Conservation (phyloP, 2,797 vertebrate genomes). For the Cuculus canorus region DNA sequence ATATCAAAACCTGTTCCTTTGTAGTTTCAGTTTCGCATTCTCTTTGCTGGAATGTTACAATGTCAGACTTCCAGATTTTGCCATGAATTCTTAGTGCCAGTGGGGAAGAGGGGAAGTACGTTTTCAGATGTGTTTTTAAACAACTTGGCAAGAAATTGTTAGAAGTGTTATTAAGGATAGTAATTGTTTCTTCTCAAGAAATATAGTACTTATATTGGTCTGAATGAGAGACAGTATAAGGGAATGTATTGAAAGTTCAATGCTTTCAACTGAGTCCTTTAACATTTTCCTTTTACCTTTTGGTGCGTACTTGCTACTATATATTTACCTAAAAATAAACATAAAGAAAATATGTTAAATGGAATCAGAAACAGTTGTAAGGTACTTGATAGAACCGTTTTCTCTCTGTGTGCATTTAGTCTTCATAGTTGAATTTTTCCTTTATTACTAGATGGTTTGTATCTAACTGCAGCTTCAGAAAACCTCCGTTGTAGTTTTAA, state of each 20-base stretch:
- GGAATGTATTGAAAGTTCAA: not conserved
- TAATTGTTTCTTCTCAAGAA: not conserved
- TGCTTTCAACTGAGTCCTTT: not conserved
- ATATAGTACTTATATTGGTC: not conserved
- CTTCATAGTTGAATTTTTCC: not conserved
- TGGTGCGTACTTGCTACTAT: not conserved
- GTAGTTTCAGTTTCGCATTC: not conserved
- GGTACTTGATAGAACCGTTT: not conserved
- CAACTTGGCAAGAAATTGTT: not conserved
- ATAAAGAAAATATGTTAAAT: not conserved
- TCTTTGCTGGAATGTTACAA: not conserved
- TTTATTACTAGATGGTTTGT: not conserved
- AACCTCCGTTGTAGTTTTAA: not conserved
- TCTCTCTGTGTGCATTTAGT: not conserved
- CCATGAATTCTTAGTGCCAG: not conserved
- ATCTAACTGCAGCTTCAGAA: not conserved
- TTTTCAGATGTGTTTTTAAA: not conserved
- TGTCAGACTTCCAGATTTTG: not conserved
- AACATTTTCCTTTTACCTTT: not conserved
- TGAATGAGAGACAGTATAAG: not conserved
- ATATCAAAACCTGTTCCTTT: not conserved
- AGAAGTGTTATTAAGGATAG: not conserved
- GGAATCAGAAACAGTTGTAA: not conserved
- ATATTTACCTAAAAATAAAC: not conserved
- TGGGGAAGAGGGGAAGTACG: not conserved